Base-by-base conservation (phyloP, 2,888 invertebrate species). In the Noctua comes region DNA sequence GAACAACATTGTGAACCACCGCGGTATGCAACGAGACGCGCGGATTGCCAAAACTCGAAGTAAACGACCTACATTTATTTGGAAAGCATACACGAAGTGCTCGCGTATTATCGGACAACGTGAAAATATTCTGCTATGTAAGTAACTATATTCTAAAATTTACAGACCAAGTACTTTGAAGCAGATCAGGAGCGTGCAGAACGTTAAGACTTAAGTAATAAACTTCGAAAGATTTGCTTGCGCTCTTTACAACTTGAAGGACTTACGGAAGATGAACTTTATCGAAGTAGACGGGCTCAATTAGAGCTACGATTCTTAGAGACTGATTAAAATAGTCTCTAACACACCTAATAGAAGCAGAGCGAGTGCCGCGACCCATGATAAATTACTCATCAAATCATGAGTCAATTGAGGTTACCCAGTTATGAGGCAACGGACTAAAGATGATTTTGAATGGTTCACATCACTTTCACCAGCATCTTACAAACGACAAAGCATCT, bases 381-480 rank as follows among this genome's bases (percentile, higher is more conserved):
- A 87, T 87, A 89, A 91, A 91, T 88, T 84, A 87, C 82, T 86
- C 86, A 82, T 79, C 43, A 78, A 72, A 62, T 68, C 68, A 81
- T 86, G 85, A 78, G 73, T 76, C 85, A 84, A 92, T 92, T 88
- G 92, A 89, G 92, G 92, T 92, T 88, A 92, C 91, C 90, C 84
- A 88, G 91, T 90, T 90, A 83, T 78, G 80, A 80, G 79, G 86
- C 82, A 81, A 88, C 87, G 88, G 83, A 82, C 82, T 84, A 83
- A 88, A 88, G 82, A 86, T 89, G 77, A 87, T 89, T 88, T 83
- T 82, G 86, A 90, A 89, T 83, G 84, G 88, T 86, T 87, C 88
- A 73, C 82, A 87, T 89, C 90, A 92, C 93, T 92, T 92, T 92
- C 92, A 91, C 93, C 91, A 84, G 83, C 86, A 88, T 91, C 90